Percentiles rank a stretch among this genome's conserved stretches.
These are phyloP conservation scores for Montipora capricornis DNA, from an alignment of 64 coral and sea anemone species.

Conservation along the genomic window DNA sequence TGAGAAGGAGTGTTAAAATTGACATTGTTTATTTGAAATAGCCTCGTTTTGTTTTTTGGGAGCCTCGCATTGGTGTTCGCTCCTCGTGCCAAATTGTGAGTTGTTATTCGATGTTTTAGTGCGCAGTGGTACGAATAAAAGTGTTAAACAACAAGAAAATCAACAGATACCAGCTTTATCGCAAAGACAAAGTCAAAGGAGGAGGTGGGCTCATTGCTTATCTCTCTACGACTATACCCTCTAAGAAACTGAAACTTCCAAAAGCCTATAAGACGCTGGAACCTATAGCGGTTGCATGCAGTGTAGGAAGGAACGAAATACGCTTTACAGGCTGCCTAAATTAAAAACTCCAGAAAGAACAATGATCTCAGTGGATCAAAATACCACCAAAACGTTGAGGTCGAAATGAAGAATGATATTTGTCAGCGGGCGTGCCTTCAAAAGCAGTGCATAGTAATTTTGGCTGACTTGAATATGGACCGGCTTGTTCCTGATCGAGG, in stretches of 20 bases:
- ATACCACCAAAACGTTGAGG: conserved; percentile 6
- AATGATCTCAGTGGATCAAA: neutral
- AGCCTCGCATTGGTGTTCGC: too few species aligned
- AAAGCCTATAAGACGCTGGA: conserved; percentile 47
- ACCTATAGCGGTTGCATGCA: conserved; percentile 41
- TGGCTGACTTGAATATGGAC: conserved; percentile 63
- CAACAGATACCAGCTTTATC: conserved; percentile 38
- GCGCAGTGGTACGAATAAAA: too few species aligned
- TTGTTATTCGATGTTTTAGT: too few species aligned
- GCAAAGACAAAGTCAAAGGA: conserved; percentile 51
- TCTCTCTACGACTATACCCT: neutral
- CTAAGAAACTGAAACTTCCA: conserved; percentile 4
- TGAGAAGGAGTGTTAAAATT: too few species aligned
- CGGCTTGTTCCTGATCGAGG: conserved; percentile 19
- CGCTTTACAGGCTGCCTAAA: conserved; percentile 50
- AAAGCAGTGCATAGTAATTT: neutral
- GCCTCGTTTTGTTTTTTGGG: too few species aligned
- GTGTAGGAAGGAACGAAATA: conserved; percentile 7
- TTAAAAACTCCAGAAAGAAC: neutral
- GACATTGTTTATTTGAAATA: too few species aligned
- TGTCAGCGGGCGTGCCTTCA: conserved; percentile 43
- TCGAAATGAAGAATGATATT: conserved; percentile 27
- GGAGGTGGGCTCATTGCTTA: conserved; percentile 44
- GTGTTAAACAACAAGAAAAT: too few species aligned
- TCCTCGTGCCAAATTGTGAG: too few species aligned